These are phyloP conservation scores for Microcebus murinus DNA, from an alignment of 2,113 vertebrate genomes.

Conservation along the genomic window DNA sequence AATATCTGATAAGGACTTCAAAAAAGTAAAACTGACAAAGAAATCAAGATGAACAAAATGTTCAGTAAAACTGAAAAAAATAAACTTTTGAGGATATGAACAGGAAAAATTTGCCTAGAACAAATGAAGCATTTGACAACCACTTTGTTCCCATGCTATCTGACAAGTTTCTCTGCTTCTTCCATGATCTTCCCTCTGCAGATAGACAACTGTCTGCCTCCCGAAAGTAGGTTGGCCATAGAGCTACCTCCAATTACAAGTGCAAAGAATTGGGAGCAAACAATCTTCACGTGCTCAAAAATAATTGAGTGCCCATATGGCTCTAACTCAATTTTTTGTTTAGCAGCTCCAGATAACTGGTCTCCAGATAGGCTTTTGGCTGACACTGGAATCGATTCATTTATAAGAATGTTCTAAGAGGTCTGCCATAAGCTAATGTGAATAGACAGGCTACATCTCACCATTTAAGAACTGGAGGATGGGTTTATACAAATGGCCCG, in stretches of 20 bases:
- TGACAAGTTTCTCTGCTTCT: conserved; percentile 47
- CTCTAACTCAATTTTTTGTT: conserved; percentile 17
- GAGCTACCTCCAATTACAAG: background rate
- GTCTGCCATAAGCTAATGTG: conserved; percentile 15
- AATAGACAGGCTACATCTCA: conserved; percentile 42
- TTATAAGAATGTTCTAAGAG: conserved; percentile 21
- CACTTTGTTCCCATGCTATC: conserved; percentile 1
- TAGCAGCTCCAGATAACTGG: background rate
- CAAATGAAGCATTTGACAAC: conserved; percentile 26
- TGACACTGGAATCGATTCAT: conserved; percentile 20
- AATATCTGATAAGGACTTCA: conserved; percentile 25
- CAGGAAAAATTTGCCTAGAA: conserved; percentile 33
- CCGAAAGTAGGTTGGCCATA: background rate
- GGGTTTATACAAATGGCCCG: background rate
- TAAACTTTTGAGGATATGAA: background rate
- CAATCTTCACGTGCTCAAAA: background rate
- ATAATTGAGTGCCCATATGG: background rate
- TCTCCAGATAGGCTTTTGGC: background rate
- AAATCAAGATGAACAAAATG: conserved; percentile 23
- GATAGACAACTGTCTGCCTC: background rate
- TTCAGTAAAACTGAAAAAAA: conserved; percentile 15
- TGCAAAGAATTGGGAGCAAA: background rate
- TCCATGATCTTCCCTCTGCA: background rate
- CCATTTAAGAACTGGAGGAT: background rate
- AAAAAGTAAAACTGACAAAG: conserved; percentile 40